A percentile compares a stretch with the other conserved stretches of the same genome.
These are phyloP conservation scores for Hyposmocoma kahamanoa DNA, from an alignment of 1,140 invertebrate species.

Conservation along the genomic window DNA sequence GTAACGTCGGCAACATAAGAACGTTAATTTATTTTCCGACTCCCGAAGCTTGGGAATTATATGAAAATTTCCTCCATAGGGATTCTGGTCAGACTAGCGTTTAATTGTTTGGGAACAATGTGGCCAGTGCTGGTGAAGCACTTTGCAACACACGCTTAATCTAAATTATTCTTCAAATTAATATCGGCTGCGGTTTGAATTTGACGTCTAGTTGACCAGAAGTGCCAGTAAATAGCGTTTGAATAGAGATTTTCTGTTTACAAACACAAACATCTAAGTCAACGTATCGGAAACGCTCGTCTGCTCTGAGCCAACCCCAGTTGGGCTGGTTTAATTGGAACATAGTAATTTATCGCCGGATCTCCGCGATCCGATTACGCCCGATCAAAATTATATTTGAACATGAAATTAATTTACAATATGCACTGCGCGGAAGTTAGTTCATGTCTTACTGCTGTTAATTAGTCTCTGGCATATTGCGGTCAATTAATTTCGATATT, in stretches of 20 bases:
- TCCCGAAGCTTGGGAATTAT: constrained; percentile 10
- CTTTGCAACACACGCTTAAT: too few relatives aligned
- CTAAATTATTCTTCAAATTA: too few relatives aligned
- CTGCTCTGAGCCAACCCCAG: constrained; percentile 4
- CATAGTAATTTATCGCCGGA: constrained; percentile 30
- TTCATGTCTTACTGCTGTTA: neutral
- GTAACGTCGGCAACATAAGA: constrained; percentile 19
- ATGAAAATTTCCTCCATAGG: constrained; percentile 24
- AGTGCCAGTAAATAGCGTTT: too few relatives aligned
- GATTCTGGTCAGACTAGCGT: constrained; percentile 12
- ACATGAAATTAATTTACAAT: constrained; percentile 27
- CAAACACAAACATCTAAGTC: too few relatives aligned
- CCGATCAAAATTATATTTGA: constrained; percentile 32
- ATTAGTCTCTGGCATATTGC: too few relatives aligned
- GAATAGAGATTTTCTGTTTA: too few relatives aligned
- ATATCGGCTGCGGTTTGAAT: too few relatives aligned
- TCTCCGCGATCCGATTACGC: constrained; percentile 26
- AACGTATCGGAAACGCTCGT: too few relatives aligned
- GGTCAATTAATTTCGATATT: too few relatives aligned
- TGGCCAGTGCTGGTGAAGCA: neutral
- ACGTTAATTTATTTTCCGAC: constrained; percentile 27
- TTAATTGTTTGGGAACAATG: neutral
- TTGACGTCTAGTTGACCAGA: too few relatives aligned
- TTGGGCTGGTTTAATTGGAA: constrained; percentile 26
- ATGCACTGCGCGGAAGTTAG: too few relatives aligned